phyloP scores from a whole-genome alignment of 1,140 invertebrate genomes.

The Whitmania pigra region DNA sequence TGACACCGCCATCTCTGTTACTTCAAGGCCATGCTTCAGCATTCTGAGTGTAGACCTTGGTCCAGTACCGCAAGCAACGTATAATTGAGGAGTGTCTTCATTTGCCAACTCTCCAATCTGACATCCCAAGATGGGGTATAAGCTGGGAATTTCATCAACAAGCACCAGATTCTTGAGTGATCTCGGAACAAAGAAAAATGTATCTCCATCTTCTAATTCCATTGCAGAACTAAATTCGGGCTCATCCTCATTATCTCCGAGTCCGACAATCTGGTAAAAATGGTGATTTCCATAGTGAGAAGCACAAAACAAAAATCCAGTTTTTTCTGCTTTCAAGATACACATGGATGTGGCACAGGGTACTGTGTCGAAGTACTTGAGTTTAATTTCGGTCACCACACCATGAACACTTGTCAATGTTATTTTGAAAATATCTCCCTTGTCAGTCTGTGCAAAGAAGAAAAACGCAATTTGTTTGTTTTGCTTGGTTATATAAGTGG shows the following conservation, averaged over 20 bases:
- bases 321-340: slow-evolving; percentile 96
- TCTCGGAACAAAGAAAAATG: slow-evolving; percentile 94
- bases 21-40: slow-evolving; percentile 85
- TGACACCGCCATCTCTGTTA: slow-evolving; percentile 95
- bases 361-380: slow-evolving; percentile 99
- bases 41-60: slow-evolving; percentile 82
- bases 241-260: slow-evolving; percentile 98
- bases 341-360: slow-evolving; percentile 90
- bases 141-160: slow-evolving; percentile 93
- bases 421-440: slow-evolving; percentile 48
- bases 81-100: slow-evolving; percentile 96
- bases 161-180: slow-evolving; percentile 85
- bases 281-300: slow-evolving; percentile 99
- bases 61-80: slow-evolving; percentile 86
- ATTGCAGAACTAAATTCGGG: slow-evolving; percentile 96
- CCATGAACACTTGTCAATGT: slow-evolving; percentile 95
- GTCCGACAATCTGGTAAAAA: slow-evolving; percentile 93
- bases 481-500: slow-evolving; percentile 95
- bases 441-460: slow-evolving; percentile 68
- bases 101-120: slow-evolving; percentile 64
- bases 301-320: slow-evolving; percentile 94
- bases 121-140: slow-evolving; percentile 80
- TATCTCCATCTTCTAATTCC: slow-evolving; percentile 95
- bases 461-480: too few relatives aligned
- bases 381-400: slow-evolving; percentile 90